Evolutionary conservation across 2,797 vertebrate genomes (phyloP), one percentile per base, ranked within the genome.

Genomic region (Channa striata): DNA sequence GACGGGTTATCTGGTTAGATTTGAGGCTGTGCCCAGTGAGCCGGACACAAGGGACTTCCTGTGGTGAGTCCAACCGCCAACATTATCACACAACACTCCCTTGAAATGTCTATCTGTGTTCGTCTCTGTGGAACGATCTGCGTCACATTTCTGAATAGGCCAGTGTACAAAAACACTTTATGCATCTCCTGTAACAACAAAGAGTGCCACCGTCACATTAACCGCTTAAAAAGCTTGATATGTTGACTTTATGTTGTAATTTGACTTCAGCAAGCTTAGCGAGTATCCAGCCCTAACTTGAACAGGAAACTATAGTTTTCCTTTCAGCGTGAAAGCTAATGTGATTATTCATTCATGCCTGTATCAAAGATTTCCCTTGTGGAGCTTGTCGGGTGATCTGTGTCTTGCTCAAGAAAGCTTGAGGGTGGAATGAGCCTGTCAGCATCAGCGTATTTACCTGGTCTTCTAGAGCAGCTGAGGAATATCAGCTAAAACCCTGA

Each of bases 11-110:
- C 86, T 86, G 77, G 37, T 65, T 63, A 43, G 56, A 85, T 89
- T 83, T 73, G 52, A 85, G 88, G 89, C 88, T 59, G 76, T 85
- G 85, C 78, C 92, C 86, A 74, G 78, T 17, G 57, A 72, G 69
- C 86, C 91, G 93, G 93, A 95, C 65, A 47, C 20, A 21, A 68
- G 93, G 89, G 92, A 94, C 89, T 94, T 95, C 94, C 94, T 93
- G 74, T 72, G 62, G 76, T 49, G 44, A 62, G 39, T 51, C 67
- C 57, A 59, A 69, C 59, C 51, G 67, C 23, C 12, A 50, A 67
- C 62, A 17, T 25, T 12, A 74, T 77, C 58, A 56, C 76, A 82
- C 76, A 17, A 16, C n/a, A 17, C 43, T 47, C 62, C 23, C 11
- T 61, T 19, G 3, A 62, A 66, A 61, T 14, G 46, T 47, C 42